phyloP scores from a whole-genome alignment of 2,797 vertebrate genomes.

The Lemur catta region DNA sequence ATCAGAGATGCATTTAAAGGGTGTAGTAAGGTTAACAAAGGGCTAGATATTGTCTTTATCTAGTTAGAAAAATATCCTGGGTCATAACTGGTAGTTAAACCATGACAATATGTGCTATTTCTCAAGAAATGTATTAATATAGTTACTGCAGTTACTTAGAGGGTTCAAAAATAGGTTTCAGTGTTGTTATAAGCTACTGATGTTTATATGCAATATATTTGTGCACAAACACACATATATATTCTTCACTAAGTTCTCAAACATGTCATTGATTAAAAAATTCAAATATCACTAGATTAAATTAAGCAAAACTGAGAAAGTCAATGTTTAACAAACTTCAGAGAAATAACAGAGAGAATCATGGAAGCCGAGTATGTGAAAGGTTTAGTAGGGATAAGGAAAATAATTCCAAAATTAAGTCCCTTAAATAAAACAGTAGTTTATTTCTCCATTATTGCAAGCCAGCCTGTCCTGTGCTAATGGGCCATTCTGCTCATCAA shows the following conservation, averaged over 20 bases:
- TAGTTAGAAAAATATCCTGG: background rate
- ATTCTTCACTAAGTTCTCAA: background rate
- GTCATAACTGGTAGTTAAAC: background rate
- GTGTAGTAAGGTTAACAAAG: background rate
- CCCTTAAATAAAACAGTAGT: background rate
- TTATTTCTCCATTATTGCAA: background rate
- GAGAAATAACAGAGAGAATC: background rate
- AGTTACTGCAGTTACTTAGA: background rate
- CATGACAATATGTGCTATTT: background rate
- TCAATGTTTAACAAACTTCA: background rate
- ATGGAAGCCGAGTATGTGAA: background rate
- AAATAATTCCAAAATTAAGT: background rate
- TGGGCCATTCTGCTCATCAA: background rate
- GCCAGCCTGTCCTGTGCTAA: background rate
- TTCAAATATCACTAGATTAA: background rate
- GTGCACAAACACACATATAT: background rate
- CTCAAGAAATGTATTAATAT: background rate
- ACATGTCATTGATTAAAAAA: background rate
- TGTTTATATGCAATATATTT: background rate
- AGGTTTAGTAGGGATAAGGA: background rate
- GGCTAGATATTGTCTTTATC: background rate
- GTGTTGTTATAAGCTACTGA: background rate
- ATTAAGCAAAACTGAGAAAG: constrained; percentile 28
- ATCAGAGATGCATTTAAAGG: background rate
- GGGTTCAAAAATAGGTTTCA: background rate